These are phyloP conservation scores for Brachyistius frenatus DNA, from an alignment of 2,113 vertebrate genomes.

Conservation along the genomic window DNA sequence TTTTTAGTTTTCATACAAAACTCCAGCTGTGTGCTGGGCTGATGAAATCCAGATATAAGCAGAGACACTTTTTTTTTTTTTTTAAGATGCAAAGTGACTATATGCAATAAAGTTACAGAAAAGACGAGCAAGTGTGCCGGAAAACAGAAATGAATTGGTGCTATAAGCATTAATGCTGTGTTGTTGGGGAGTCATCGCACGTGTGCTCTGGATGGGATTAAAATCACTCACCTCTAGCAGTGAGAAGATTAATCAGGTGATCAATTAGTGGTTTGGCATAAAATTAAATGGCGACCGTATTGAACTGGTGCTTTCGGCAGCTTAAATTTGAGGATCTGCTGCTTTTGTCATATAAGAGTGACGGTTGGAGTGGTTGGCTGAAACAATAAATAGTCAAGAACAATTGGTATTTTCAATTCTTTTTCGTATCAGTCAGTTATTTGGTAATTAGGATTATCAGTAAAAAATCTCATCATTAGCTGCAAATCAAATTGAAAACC, in stretches of 20 bases:
- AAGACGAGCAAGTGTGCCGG: background rate
- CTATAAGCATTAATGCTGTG: background rate
- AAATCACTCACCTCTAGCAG: background rate
- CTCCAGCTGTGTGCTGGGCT: background rate
- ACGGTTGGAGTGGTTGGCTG: background rate
- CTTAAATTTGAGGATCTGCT: background rate
- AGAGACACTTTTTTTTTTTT: background rate
- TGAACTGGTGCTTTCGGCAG: too few species aligned
- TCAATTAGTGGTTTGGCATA: too few species aligned
- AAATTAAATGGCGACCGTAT: too few species aligned
- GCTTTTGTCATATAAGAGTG: background rate
- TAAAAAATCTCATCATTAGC: background rate
- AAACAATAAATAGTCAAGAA: background rate
- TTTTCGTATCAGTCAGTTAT: background rate
- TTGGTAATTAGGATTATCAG: background rate
- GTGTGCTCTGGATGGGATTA: background rate
- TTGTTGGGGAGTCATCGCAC: background rate
- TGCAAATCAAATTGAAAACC: background rate
- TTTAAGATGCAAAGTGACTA: constrained; percentile 2
- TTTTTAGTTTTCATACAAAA: background rate
- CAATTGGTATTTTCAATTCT: background rate
- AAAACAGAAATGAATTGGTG: background rate
- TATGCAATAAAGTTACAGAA: background rate
- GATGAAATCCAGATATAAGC: constrained; percentile 2
- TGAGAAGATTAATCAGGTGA: too few species aligned